These are phyloP conservation scores for Hormaphis cornu DNA, from an alignment of 1,140 invertebrate species.

Conservation along the genomic window DNA sequence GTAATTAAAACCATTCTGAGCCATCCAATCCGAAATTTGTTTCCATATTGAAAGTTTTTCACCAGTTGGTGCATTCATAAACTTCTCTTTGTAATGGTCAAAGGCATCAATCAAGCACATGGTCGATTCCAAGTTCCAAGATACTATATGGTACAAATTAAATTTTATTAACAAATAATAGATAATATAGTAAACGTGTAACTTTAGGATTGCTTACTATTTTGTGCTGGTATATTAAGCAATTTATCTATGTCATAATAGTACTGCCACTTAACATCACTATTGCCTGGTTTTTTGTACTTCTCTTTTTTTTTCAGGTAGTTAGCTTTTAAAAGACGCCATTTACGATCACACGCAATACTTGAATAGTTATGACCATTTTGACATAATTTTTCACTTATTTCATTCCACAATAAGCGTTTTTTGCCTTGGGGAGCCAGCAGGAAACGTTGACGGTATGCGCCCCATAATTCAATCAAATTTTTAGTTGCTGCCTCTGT, in stretches of 20 bases:
- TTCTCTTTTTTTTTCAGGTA: conserved; percentile 21
- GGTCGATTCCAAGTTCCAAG: conserved; percentile 12
- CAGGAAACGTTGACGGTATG: conserved; percentile 5
- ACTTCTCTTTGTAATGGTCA: conserved; percentile 2
- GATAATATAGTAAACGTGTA: background rate
- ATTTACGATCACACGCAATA: conserved; percentile 13
- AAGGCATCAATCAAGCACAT: conserved; percentile 19
- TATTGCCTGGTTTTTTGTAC: background rate
- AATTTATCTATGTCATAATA: conserved; percentile 10
- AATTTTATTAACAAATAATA: background rate
- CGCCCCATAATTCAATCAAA: conserved; percentile 13
- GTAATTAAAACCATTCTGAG: conserved; percentile 3
- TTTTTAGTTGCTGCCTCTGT: conserved; percentile 11
- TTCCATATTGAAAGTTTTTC: conserved; percentile 16
- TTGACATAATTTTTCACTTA: background rate
- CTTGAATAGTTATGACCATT: conserved; percentile 18
- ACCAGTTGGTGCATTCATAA: conserved; percentile 18
- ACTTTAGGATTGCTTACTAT: background rate
- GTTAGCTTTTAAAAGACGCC: conserved; percentile 22
- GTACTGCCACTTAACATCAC: conserved; percentile 6
- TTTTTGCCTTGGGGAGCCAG: conserved; percentile 11
- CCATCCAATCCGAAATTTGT: background rate
- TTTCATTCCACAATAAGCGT: conserved; percentile 18
- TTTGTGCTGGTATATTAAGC: background rate
- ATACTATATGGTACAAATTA: background rate